A percentile compares a stretch with the other conserved stretches of the same genome.
Evolutionary conservation across 2,797 vertebrate genomes (phyloP).

Genomic region (Acrocephalus scirpaceus): DNA sequence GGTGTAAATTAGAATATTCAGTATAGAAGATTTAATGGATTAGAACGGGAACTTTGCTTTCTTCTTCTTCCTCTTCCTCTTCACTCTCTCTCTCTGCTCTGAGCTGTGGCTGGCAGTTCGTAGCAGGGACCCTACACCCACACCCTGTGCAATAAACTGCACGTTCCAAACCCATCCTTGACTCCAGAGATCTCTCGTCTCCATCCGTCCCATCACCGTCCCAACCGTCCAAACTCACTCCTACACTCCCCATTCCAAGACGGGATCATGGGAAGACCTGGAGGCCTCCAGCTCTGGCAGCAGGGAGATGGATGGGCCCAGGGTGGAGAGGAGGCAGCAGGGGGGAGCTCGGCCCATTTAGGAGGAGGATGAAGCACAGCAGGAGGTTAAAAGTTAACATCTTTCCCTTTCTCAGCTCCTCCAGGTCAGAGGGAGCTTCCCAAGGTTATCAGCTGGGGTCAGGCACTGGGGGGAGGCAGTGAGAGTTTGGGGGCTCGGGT

Average conservation of each 20-base stretch:
- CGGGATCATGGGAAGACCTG: not conserved
- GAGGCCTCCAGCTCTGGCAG: not conserved
- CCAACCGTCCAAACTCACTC: too few species aligned
- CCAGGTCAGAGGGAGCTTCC: not conserved
- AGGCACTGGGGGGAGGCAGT: not conserved
- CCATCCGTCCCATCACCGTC: too few species aligned
- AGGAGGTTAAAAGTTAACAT: slow-evolving; percentile 26
- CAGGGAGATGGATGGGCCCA: not conserved
- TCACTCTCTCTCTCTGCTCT: too few species aligned
- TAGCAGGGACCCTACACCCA: too few species aligned
- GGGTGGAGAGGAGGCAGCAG: not conserved
- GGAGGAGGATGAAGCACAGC: not conserved
- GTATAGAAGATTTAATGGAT: too few species aligned
- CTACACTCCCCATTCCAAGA: not conserved
- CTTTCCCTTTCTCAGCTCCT: not conserved
- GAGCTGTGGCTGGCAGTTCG: too few species aligned
- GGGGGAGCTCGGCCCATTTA: not conserved
- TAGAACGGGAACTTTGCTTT: too few species aligned
- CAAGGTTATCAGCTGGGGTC: slow-evolving; percentile 38
- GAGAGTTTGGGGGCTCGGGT: not conserved
- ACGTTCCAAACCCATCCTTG: too few species aligned
- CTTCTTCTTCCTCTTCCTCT: too few species aligned
- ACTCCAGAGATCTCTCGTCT: too few species aligned
- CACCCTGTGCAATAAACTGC: too few species aligned
- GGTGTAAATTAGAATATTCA: too few species aligned